These are phyloP conservation scores for Solenodon paradoxus DNA, from an alignment of 2,113 vertebrate genomes.

Conservation along the genomic window DNA sequence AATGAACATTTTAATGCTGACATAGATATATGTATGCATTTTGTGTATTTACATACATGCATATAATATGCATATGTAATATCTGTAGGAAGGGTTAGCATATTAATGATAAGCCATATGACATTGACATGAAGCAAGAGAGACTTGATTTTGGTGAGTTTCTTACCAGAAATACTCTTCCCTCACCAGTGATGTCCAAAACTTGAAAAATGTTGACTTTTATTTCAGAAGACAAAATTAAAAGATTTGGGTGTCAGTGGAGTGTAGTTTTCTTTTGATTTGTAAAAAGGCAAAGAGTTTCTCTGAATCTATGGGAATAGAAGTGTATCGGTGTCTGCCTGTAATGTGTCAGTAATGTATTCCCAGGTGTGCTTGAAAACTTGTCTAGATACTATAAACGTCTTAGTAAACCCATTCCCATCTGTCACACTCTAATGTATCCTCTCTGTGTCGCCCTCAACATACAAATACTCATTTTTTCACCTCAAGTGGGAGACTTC, in stretches of 20 bases:
- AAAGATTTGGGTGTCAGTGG: slow-evolving; percentile 50
- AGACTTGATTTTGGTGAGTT: background rate
- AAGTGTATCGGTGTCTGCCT: slow-evolving; percentile 51
- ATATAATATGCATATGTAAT: background rate
- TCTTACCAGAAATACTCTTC: background rate
- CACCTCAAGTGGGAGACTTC: slow-evolving; percentile 51
- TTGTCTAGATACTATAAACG: slow-evolving; percentile 69
- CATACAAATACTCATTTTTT: slow-evolving; percentile 62
- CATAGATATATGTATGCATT: background rate
- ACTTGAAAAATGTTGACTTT: slow-evolving; percentile 7
- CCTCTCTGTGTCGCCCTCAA: slow-evolving; percentile 60
- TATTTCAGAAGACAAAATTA: slow-evolving; percentile 57
- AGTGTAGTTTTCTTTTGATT: slow-evolving; percentile 45
- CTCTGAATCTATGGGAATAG: slow-evolving; percentile 58
- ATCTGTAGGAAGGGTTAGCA: background rate
- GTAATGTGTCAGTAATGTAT: slow-evolving; percentile 71
- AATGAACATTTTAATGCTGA: slow-evolving; percentile 45
- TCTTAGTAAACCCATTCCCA: slow-evolving; percentile 67
- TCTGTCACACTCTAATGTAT: slow-evolving; percentile 62
- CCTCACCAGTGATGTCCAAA: background rate
- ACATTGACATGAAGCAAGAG: slow-evolving; percentile 5
- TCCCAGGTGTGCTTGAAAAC: slow-evolving; percentile 70
- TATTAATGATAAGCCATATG: slow-evolving; percentile 17
- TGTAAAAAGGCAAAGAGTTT: slow-evolving; percentile 58
- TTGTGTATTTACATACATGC: background rate